Evolutionary conservation across 2,888 invertebrate genomes (phyloP), one percentile per base, ranked within the genome.

Genomic region (Cantharis rufa): DNA sequence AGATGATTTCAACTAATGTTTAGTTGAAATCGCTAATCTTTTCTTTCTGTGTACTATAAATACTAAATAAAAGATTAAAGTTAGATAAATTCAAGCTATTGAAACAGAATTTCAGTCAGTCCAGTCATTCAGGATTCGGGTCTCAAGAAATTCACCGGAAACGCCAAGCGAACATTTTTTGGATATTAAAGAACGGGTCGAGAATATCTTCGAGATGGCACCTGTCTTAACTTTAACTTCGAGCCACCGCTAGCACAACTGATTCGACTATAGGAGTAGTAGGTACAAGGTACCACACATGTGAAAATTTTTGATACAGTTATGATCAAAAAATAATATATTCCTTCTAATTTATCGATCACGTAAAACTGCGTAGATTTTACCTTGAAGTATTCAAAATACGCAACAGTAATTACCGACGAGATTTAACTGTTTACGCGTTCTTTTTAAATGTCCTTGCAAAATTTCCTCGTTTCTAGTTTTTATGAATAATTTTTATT

Each of bases 391-490:
- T n/a, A 48, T 48, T 48, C n/a, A n/a, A 48, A 48, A 48, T 48
- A n/a, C 48, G 5, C 48, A 32, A 13, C 32, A 48, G n/a, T 48
- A 48, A 48, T 48, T 48, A 48, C 9, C 48, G 48, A 48, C n/a
- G 48, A 48, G 48, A 48, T 48, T 48, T 48, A 48, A 48, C 48
- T 66, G 64, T 66, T 63, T 66, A 66, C 48, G 48, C 48, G 48
- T 66, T 66, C 24, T 66, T 24, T 16, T 11, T 63, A 64, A 28
- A 48, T 63, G 64, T 28, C 28, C 24, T 64, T 16, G 62, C 62
- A 71, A 71, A 71, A 71, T 71, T 71, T 71, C 64, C 71, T 64
- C 71, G 16, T 63, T 64, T 28, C 28, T 64, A 21, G 15, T 71
- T 71, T 71, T 71, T 69, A 28, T 69, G 27, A 2, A 69, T 69